Evolutionary conservation across 2,888 invertebrate species (phyloP).

Genomic region (Isotomurus palustris): DNA sequence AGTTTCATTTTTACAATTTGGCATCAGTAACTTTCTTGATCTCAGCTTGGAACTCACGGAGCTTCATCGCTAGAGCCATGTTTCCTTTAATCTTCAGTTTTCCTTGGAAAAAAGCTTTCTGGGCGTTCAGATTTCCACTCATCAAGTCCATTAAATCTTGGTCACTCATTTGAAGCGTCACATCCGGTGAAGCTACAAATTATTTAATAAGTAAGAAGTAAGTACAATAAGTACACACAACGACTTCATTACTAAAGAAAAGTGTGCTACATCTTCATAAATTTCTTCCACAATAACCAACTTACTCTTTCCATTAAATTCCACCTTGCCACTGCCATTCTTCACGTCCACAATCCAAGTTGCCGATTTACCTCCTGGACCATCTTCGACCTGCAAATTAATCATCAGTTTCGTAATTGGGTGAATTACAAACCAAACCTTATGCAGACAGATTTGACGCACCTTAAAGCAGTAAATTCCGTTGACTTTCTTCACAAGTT

Average conservation of each 20-base stretch:
- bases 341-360: conserved; percentile 91
- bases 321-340: conserved; percentile 79
- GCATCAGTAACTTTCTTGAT: conserved; percentile 47
- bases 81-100: conserved; percentile 81
- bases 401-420: background rate
- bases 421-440: background rate
- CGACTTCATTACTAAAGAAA: background rate
- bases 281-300: background rate
- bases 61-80: conserved; percentile 90
- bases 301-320: conserved; percentile 65
- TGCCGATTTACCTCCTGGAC: conserved; percentile 71
- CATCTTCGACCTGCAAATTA: conserved; percentile 48
- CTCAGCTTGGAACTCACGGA: conserved; percentile 68
- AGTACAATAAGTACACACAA: too few relatives aligned
- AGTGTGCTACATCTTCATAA: too few relatives aligned
- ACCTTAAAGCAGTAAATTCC: conserved; percentile 89
- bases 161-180: conserved; percentile 82
- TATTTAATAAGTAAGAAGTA: conserved; percentile 15
- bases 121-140: conserved; percentile 85
- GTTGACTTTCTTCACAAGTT: conserved; percentile 75
- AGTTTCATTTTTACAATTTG: conserved; percentile 41
- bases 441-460: background rate
- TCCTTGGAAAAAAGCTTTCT: conserved; percentile 94
- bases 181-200: conserved; percentile 74
- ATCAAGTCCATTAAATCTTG: conserved; percentile 82